These are phyloP conservation scores for Chromis chromis DNA, from an alignment of 2,797 vertebrate genomes.

Conservation along the genomic window DNA sequence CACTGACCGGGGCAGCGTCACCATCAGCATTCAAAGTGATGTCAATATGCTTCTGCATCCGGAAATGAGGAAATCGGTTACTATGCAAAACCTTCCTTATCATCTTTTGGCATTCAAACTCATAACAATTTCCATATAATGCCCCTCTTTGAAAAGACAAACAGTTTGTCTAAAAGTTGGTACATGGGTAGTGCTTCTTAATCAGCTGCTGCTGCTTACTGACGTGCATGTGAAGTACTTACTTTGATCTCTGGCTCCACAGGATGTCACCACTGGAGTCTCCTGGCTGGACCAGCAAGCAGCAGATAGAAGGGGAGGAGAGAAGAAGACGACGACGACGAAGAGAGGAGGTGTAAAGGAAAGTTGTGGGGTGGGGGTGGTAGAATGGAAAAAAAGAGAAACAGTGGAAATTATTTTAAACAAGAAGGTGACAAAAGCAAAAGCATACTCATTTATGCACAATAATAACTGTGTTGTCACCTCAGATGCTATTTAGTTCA, in stretches of 20 bases:
- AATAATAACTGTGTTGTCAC: slow-evolving; percentile 10
- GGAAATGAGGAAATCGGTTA: slow-evolving; percentile 48
- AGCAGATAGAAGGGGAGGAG: slow-evolving; percentile 40
- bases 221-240: slow-evolving; percentile 55
- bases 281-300: slow-evolving; percentile 67
- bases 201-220: background rate
- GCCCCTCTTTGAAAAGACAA: background rate
- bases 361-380: slow-evolving; percentile 31
- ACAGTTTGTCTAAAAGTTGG: slow-evolving; percentile 3
- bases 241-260: slow-evolving; percentile 78
- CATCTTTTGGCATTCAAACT: slow-evolving; percentile 38
- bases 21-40: slow-evolving; percentile 39
- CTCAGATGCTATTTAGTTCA: slow-evolving; percentile 30
- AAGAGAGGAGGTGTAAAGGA: slow-evolving; percentile 23
- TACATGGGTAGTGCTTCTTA: background rate
- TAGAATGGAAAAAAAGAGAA: slow-evolving; percentile 26
- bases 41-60: slow-evolving; percentile 50
- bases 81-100: slow-evolving; percentile 62
- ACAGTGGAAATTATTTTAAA: slow-evolving; percentile 64
- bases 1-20: background rate
- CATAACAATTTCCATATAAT: slow-evolving; percentile 33
- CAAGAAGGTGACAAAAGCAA: slow-evolving; percentile 49
- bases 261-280: slow-evolving; percentile 77
- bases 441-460: slow-evolving; percentile 31
- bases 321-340: slow-evolving; percentile 6